Evolutionary conservation across 2,797 vertebrate species (phyloP).

Genomic region (Garrulus glandarius): DNA sequence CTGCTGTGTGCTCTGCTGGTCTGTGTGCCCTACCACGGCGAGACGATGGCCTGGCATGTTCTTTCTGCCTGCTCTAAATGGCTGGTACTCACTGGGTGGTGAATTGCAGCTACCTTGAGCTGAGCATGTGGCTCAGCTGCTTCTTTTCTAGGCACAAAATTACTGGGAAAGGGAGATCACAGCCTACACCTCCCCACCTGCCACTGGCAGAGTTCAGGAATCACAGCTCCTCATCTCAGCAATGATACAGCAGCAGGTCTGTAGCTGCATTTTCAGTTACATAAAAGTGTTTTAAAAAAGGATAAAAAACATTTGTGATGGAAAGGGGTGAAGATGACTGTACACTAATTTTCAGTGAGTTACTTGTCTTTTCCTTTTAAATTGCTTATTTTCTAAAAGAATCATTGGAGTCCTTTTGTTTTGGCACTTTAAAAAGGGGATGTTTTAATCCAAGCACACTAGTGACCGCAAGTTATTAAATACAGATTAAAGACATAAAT

Average conservation of each 20-base stretch:
- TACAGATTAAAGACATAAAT: not conserved
- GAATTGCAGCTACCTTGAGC: not conserved
- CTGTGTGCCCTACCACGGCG: rapidly evolving
- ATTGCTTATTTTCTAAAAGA: not conserved
- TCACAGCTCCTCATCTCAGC: not conserved
- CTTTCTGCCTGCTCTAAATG: not conserved
- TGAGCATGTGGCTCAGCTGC: not conserved
- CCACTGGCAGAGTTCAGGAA: not conserved
- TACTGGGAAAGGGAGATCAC: not conserved
- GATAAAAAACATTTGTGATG: not conserved
- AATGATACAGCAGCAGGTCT: not conserved
- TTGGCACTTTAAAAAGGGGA: not conserved
- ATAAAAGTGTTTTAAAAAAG: not conserved
- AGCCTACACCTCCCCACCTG: not conserved
- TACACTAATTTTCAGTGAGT: not conserved
- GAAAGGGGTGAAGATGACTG: not conserved
- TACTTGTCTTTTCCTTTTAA: not conserved
- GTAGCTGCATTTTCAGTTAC: not conserved
- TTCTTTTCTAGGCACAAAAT: not conserved
- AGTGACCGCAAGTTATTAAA: not conserved
- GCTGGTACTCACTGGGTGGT: not conserved
- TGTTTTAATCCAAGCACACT: not conserved
- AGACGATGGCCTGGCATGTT: rapidly evolving
- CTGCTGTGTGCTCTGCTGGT: not conserved
- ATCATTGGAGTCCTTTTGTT: not conserved